phyloP scores from a whole-genome alignment of 2,797 vertebrate species.

The Sibirionetta formosa region DNA sequence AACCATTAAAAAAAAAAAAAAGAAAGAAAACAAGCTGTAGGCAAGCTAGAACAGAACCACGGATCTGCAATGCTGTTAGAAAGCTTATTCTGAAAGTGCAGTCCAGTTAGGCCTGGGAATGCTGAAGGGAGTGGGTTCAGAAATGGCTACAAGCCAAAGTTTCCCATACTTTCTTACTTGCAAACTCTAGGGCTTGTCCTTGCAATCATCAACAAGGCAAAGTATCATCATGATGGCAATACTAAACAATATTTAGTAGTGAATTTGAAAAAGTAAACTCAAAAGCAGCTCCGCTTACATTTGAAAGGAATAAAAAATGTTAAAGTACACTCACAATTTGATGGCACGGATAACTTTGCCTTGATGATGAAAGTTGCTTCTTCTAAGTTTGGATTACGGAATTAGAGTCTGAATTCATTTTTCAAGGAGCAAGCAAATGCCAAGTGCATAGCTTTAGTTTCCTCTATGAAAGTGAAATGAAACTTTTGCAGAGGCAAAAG shows the following conservation, averaged over 20 bases:
- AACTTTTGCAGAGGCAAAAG: background rate
- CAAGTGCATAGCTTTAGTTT: background rate
- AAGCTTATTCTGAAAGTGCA: background rate
- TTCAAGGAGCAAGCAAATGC: background rate
- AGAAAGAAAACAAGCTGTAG: fast-evolving
- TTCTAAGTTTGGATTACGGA: background rate
- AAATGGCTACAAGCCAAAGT: background rate
- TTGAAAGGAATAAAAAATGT: background rate
- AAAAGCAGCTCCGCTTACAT: background rate
- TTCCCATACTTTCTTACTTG: background rate
- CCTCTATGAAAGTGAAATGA: background rate
- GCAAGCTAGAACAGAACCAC: background rate
- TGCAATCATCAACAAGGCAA: background rate
- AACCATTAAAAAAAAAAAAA: background rate
- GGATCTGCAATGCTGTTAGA: background rate
- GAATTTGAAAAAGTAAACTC: background rate
- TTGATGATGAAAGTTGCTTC: background rate
- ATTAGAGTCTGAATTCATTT: background rate
- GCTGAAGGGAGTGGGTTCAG: background rate
- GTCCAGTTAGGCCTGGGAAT: background rate
- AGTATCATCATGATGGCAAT: background rate
- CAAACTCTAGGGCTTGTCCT: background rate
- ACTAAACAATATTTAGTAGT: background rate
- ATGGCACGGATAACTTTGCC: background rate
- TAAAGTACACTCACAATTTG: background rate